phyloP scores from a whole-genome alignment of 2,113 vertebrate genomes.

The Nothobranchius furzeri region DNA sequence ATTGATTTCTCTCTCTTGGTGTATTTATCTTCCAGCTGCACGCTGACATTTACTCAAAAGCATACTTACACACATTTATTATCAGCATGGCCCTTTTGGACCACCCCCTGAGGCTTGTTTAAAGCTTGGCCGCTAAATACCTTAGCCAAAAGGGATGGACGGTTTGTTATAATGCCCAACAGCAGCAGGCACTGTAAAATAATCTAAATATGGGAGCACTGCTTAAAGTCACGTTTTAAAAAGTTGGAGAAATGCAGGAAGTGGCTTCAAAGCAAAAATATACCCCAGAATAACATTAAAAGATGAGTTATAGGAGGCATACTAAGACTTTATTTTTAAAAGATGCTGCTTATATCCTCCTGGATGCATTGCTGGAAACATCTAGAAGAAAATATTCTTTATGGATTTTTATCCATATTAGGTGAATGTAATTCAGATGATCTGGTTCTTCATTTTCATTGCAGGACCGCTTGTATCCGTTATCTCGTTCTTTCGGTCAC shows the following conservation, averaged over 20 bases:
- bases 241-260: conserved; percentile 1
- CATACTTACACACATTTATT: conserved; percentile 34
- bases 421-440: background rate
- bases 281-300: background rate
- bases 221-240: background rate
- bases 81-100: conserved; percentile 9
- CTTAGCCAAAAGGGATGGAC: background rate
- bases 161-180: conserved; percentile 1
- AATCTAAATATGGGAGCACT: background rate
- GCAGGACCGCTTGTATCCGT: no score
- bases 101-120: conserved; percentile 3
- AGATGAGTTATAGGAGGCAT: background rate
- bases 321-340: background rate
- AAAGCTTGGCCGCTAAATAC: conserved; percentile 7
- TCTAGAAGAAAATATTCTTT: background rate
- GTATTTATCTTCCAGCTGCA: conserved; percentile 50
- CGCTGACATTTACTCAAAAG: conserved; percentile 35
- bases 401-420: background rate
- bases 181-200: conserved; percentile 1
- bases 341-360: background rate
- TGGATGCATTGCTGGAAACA: conserved; percentile 6
- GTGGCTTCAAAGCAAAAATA: conserved; percentile 11
- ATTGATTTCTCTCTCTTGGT: conserved; percentile 44
- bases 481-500: no score
- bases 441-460: background rate